These are phyloP conservation scores for Silurus aristotelis DNA, from an alignment of 2,797 vertebrate species.

Conservation along the genomic window DNA sequence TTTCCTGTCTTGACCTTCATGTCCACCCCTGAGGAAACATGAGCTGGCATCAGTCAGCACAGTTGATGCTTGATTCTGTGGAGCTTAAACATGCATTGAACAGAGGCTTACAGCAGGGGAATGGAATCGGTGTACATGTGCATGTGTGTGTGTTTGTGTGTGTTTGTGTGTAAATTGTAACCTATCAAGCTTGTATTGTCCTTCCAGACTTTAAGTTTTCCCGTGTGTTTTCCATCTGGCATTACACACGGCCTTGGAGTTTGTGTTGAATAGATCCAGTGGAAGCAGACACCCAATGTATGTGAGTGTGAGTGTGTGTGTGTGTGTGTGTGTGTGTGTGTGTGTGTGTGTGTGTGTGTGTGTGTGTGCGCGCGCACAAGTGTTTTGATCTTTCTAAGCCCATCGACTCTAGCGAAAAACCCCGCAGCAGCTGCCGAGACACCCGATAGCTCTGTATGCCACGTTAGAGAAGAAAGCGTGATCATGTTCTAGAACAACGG, in stretches of 20 bases:
- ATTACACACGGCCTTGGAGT: conserved; percentile 50
- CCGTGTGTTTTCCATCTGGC: conserved; percentile 48
- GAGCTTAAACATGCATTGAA: conserved; percentile 45
- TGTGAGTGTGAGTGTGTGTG: conserved; percentile 40
- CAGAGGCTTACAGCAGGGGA: conserved; percentile 30
- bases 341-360: conserved; percentile 45
- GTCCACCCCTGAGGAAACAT: conserved; percentile 57
- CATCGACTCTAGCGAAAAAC: conserved; percentile 47
- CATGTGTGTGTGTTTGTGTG: conserved; percentile 24
- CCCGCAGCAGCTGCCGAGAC: conserved; percentile 50
- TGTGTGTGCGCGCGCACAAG: conserved; percentile 44
- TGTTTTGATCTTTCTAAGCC: conserved; percentile 54
- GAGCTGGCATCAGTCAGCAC: conserved; percentile 48
- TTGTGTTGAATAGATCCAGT: conserved; percentile 51
- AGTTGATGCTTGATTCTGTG: conserved; percentile 45
- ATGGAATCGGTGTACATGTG: conserved; percentile 32
- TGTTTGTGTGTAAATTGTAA: conserved; percentile 45
- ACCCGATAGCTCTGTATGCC: conserved; percentile 56
- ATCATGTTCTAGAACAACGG: conserved; percentile 52
- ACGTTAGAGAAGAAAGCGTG: conserved; percentile 49
- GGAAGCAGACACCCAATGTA: conserved; percentile 50
- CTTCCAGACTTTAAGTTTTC: conserved; percentile 38
- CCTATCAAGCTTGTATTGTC: conserved; percentile 43
- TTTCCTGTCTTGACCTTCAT: conserved; percentile 55
- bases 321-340: conserved; percentile 41